phyloP scores from a whole-genome alignment of 2,113 vertebrate genomes.

The Neotoma lepida region DNA sequence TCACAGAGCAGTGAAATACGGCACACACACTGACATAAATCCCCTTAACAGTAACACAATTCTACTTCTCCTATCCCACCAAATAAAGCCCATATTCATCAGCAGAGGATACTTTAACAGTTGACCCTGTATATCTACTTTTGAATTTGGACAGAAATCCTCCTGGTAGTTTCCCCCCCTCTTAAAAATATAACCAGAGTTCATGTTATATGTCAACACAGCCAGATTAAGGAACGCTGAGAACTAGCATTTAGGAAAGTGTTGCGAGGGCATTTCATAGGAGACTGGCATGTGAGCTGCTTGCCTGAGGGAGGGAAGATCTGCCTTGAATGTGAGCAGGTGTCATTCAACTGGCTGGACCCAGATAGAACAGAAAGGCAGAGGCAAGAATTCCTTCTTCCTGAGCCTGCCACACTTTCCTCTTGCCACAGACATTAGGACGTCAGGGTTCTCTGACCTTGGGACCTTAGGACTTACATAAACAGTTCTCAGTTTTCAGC shows the following conservation, averaged over 20 bases:
- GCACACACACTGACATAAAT: not conserved
- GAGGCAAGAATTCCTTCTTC: not conserved
- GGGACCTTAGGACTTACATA: not conserved
- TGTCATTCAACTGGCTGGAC: too few species aligned
- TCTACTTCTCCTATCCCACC: not conserved
- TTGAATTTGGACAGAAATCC: not conserved
- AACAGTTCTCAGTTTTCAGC: not conserved
- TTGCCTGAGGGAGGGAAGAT: not conserved
- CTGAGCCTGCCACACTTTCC: not conserved
- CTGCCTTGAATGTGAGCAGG: not conserved
- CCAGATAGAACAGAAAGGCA: not conserved
- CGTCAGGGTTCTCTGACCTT: not conserved
- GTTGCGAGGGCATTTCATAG: not conserved
- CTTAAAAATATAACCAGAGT: not conserved
- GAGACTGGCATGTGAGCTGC: not conserved
- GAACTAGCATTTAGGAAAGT: fast-evolving
- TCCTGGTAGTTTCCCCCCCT: not conserved
- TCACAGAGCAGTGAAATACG: not conserved
- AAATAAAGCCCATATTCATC: not conserved
- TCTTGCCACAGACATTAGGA: not conserved
- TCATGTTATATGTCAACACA: not conserved
- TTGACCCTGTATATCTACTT: not conserved
- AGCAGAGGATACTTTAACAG: not conserved
- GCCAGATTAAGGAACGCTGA: not conserved
- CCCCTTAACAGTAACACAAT: not conserved